These are phyloP conservation scores for Pocota personata DNA, from an alignment of 2,888 invertebrate genomes.

Conservation along the genomic window DNA sequence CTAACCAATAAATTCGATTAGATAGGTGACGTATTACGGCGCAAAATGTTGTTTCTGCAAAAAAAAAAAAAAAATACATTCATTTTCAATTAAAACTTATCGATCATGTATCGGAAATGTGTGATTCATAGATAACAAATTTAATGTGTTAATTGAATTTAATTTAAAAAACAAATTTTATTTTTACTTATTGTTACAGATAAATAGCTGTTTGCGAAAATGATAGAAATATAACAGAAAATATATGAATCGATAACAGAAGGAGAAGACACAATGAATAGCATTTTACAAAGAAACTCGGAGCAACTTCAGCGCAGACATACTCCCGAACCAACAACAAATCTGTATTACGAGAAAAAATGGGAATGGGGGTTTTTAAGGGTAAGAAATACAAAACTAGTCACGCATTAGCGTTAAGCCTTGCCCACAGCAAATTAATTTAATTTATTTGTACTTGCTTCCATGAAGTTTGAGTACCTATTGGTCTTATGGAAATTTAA, in stretches of 20 bases:
- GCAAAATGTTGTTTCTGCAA: constrained; percentile 11
- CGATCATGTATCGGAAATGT: constrained; percentile 30
- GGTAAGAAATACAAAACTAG: constrained; percentile 75
- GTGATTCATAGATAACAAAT: constrained; percentile 13
- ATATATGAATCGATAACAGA: constrained; percentile 1
- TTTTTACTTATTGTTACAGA: constrained; percentile 23
- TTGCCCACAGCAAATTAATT: no score
- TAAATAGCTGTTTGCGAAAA: constrained; percentile 19
- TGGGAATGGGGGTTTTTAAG: constrained; percentile 82
- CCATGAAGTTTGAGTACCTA: no score
- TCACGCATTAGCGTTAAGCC: no score
- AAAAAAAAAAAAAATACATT: constrained; percentile 31
- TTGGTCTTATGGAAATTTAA: no score
- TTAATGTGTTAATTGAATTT: neutral
- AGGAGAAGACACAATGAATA: constrained; percentile 51
- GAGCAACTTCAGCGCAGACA: constrained; percentile 48
- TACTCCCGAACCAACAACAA: constrained; percentile 56
- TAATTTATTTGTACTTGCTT: no score
- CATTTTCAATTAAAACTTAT: constrained; percentile 56
- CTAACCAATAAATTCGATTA: neutral
- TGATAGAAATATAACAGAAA: constrained; percentile 14
- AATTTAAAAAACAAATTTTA: neutral
- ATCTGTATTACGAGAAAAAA: constrained; percentile 79
- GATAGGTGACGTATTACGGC: constrained; percentile 10
- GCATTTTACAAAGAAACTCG: constrained; percentile 61